A percentile compares a stretch with the other conserved stretches of the same genome.
Evolutionary conservation across 2,113 vertebrate genomes (phyloP).

Genomic region (Phrynosoma platyrhinos): DNA sequence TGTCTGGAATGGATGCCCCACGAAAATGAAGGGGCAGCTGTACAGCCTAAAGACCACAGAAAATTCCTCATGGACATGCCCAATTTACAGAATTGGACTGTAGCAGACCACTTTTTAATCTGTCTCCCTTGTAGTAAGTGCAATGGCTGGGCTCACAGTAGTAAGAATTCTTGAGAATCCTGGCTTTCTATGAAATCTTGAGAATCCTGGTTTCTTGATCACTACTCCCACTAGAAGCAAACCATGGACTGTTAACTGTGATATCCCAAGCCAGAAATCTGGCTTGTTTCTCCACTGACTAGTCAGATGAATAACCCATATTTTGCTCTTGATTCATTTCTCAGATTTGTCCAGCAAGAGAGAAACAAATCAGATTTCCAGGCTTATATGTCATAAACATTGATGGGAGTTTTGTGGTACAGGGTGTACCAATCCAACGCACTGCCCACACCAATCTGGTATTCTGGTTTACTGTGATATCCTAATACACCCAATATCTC

Average conservation of each 20-base stretch:
- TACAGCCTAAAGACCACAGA: neutral
- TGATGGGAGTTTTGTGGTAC: no score
- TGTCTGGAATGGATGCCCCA: no score
- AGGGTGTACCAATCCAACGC: neutral
- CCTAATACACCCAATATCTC: neutral
- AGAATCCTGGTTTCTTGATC: neutral
- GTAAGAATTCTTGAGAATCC: neutral
- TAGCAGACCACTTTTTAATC: neutral
- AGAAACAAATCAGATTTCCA: neutral
- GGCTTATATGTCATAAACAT: no score
- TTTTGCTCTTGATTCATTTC: neutral
- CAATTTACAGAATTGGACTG: neutral
- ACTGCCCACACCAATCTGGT: neutral
- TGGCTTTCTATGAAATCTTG: neutral
- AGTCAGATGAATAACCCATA: neutral
- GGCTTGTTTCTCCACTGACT: neutral
- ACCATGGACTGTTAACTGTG: neutral
- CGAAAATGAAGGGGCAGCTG: no score
- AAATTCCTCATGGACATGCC: neutral
- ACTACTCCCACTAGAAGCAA: neutral
- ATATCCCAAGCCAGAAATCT: neutral
- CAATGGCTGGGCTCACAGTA: neutral
- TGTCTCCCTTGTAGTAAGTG: neutral
- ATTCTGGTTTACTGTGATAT: neutral
- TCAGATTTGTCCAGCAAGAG: neutral